These are phyloP conservation scores for Corythoichthys haematopterus DNA, from an alignment of 2,113 vertebrate species.

Conservation along the genomic window DNA sequence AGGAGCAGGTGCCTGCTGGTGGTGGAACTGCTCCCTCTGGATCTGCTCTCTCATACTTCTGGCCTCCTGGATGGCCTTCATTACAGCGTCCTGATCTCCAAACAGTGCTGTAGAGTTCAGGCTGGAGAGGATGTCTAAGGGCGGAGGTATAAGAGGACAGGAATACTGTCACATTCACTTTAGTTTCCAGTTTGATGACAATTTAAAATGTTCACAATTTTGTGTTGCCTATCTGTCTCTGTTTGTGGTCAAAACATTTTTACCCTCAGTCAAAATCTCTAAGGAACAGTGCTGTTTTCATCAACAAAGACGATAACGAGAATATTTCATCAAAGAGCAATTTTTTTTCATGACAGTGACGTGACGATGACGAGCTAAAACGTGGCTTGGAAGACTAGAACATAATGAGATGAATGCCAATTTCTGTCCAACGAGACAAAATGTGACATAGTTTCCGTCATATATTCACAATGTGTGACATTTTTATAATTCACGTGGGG, in stretches of 20 bases:
- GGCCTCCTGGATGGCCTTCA: constrained; percentile 98
- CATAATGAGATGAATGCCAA: too few species aligned
- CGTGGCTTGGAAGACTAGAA: too few species aligned
- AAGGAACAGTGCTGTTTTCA: too few species aligned
- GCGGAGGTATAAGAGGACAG: constrained; percentile 11
- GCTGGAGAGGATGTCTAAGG: constrained; percentile 93
- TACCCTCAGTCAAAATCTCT: too few species aligned
- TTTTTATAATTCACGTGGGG: too few species aligned
- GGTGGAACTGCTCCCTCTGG: constrained; percentile 85
- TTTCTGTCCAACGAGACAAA: too few species aligned
- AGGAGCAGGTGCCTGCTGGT: constrained; percentile 76
- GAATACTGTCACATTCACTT: constrained; percentile 1
- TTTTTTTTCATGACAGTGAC: too few species aligned
- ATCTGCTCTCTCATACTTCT: constrained; percentile 97
- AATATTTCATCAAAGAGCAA: too few species aligned
- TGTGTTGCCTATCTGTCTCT: not conserved
- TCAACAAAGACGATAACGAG: too few species aligned
- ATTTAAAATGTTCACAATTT: not conserved
- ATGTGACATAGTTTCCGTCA: too few species aligned
- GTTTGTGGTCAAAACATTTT: not conserved
- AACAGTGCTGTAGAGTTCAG: constrained; percentile 95
- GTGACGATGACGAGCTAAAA: too few species aligned
- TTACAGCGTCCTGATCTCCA: constrained; percentile 97
- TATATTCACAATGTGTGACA: too few species aligned
- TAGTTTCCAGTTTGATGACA: not conserved